These are phyloP conservation scores for Pinctada fucata DNA, from an alignment of 2,888 invertebrate genomes.

Conservation along the genomic window DNA sequence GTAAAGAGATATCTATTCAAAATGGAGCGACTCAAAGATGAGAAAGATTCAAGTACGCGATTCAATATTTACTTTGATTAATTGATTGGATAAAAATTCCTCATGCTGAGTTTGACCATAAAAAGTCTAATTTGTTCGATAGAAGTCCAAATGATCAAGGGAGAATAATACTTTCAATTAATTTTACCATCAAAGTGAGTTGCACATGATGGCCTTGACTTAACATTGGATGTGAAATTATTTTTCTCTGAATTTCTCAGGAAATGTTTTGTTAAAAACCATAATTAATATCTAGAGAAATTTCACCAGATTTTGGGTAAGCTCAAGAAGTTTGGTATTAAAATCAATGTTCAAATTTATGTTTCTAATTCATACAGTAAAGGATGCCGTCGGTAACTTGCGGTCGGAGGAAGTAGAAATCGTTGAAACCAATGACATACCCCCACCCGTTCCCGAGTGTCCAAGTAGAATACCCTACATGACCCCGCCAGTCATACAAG, in stretches of 20 bases:
- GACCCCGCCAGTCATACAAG: conserved; percentile 62
- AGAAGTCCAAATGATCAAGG: no score
- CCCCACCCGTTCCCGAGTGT: conserved; percentile 67
- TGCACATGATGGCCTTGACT: no score
- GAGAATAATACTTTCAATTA: no score
- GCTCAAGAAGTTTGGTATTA: background rate
- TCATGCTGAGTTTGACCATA: no score
- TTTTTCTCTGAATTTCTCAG: no score
- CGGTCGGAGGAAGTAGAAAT: conserved; percentile 65
- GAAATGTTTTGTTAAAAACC: background rate
- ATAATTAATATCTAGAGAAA: background rate
- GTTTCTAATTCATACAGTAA: conserved; percentile 45
- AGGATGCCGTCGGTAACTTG: conserved; percentile 60
- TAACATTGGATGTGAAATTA: no score
- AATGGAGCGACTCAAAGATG: conserved; percentile 75
- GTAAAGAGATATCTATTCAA: conserved; percentile 76
- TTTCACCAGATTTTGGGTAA: no score
- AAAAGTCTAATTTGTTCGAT: no score
- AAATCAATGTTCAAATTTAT: background rate
- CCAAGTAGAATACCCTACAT: conserved; percentile 68
- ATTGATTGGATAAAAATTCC: no score
- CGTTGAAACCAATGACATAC: conserved; percentile 62
- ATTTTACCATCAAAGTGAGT: no score
- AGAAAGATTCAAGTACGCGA: conserved; percentile 65
- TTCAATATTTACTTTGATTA: background rate